Conservation (phyloP, 2,797 vertebrate genomes). For the Chelmon rostratus region DNA sequence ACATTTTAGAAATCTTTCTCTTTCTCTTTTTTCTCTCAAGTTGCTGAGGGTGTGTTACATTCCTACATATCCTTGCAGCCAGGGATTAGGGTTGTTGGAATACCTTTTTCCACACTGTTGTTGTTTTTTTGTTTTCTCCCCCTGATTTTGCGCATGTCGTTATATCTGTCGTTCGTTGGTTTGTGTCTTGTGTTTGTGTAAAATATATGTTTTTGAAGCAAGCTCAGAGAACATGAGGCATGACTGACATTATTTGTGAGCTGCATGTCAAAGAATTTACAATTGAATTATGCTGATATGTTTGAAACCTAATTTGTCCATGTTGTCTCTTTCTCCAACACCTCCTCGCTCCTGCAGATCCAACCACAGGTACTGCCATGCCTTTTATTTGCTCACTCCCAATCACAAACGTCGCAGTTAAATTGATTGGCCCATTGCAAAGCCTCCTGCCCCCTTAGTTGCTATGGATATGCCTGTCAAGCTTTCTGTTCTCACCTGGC, state of each 20-base stretch:
- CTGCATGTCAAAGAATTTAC: slow-evolving; percentile 46
- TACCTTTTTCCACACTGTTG: slow-evolving; percentile 26
- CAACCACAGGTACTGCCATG: slow-evolving; percentile 77
- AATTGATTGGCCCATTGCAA: background rate
- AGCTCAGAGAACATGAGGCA: slow-evolving; percentile 40
- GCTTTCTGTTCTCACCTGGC: background rate
- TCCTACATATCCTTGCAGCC: slow-evolving; percentile 35
- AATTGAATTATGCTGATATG: slow-evolving; percentile 7
- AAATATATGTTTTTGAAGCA: slow-evolving; percentile 24
- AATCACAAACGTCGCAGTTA: background rate
- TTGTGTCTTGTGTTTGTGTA: slow-evolving; percentile 38
- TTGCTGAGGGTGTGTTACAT: slow-evolving; percentile 54
- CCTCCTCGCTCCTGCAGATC: slow-evolving; percentile 70
- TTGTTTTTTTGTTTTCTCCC: background rate
- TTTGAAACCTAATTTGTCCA: slow-evolving; percentile 47
- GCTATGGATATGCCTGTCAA: background rate
- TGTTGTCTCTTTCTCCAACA: slow-evolving; percentile 59
- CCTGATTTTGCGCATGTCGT: slow-evolving; percentile 41
- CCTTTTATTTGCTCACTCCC: slow-evolving; percentile 15
- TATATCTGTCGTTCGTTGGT: slow-evolving; percentile 43
- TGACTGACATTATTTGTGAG: slow-evolving; percentile 33
- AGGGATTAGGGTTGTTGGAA: slow-evolving; percentile 38
- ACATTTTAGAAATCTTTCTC: slow-evolving; percentile 54
- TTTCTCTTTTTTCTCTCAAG: slow-evolving; percentile 54
- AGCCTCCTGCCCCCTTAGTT: background rate